Percentiles rank a stretch among this genome's conserved stretches.
Evolutionary conservation across 1,140 invertebrate genomes (phyloP).

Genomic region (Dendrolimus punctatus): DNA sequence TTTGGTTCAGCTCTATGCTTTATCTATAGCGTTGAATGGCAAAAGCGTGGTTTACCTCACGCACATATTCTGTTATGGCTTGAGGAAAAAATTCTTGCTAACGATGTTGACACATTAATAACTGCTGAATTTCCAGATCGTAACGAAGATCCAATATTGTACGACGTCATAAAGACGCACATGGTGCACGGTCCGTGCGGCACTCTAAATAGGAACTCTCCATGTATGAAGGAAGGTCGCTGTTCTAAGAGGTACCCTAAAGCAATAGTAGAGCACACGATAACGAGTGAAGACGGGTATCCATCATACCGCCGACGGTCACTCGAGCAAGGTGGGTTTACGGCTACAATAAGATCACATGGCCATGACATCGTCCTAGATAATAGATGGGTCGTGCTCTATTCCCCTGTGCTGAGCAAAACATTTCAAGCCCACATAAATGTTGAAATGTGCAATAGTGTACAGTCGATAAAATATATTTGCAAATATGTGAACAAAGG

Average conservation of each 20-base stretch:
- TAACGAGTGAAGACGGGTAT: not conserved
- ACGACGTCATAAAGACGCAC: not conserved
- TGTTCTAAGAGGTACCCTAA: not conserved
- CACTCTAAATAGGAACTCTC: not conserved
- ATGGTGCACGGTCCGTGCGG: constrained; percentile 2
- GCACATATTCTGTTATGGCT: constrained; percentile 32
- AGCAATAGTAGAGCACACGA: not conserved
- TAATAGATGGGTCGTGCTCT: constrained; percentile 2
- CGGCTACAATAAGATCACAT: not conserved
- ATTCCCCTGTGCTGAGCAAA: not conserved
- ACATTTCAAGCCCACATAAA: not conserved
- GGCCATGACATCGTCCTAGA: not conserved
- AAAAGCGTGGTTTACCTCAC: constrained; percentile 71
- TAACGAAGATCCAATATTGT: not conserved
- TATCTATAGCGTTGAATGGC: constrained; percentile 63
- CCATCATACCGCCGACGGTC: not conserved
- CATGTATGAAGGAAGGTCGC: not conserved
- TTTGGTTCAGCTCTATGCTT: constrained; percentile 18
- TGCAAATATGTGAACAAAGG: constrained; percentile 6
- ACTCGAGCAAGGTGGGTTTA: not conserved
- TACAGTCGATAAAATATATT: not conserved
- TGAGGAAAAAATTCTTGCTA: constrained; percentile 4
- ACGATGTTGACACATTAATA: not conserved
- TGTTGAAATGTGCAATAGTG: not conserved
- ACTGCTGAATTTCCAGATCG: not conserved